Conservation (phyloP, 2,888 invertebrate genomes). For the Limnephilus auricula region DNA sequence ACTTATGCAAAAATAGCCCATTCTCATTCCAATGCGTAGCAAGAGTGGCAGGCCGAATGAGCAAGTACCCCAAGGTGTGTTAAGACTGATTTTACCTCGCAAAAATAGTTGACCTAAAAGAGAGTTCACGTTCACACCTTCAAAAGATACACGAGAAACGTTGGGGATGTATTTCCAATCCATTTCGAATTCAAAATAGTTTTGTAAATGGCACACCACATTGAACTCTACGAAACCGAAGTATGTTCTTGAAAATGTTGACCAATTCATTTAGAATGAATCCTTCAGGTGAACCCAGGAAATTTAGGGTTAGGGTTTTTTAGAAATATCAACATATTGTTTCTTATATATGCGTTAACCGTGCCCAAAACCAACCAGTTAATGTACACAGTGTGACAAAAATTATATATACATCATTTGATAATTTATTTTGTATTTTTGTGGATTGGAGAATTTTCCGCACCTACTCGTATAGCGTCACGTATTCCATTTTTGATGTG, state of each 20-base stretch:
- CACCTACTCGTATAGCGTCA: neutral
- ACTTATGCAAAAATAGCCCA: constrained; percentile 13
- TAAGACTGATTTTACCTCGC: neutral
- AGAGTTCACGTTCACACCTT: neutral
- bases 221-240: neutral
- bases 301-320: neutral
- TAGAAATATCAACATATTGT: neutral
- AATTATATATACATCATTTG: no score
- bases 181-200: neutral
- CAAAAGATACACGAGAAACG: neutral
- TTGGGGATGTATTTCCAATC: neutral
- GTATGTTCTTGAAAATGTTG: neutral
- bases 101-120: constrained; percentile 23
- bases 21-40: constrained; percentile 25
- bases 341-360: neutral
- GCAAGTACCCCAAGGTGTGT: neutral
- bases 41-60: constrained; percentile 6
- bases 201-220: neutral
- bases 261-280: neutral
- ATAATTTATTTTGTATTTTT: no score
- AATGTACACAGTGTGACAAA: neutral
- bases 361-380: neutral
- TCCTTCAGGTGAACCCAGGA: no score
- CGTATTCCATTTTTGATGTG: neutral
- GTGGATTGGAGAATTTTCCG: neutral